Evolutionary conservation across 1,140 invertebrate species (phyloP).

Genomic region (Dryas iulia): DNA sequence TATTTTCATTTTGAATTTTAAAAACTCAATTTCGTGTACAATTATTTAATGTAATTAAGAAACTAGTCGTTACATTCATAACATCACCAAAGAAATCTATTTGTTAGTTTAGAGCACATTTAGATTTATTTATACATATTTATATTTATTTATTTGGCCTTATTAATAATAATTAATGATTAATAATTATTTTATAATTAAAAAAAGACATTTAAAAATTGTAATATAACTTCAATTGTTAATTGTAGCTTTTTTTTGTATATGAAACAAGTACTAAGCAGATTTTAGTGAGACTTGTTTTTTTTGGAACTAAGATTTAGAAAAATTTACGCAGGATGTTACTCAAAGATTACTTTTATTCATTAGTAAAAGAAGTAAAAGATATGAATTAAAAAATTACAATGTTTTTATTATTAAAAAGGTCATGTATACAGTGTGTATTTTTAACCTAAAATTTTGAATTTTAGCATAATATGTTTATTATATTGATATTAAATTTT

Average conservation of each 20-base stretch:
- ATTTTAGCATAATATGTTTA: neutral
- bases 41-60: constrained; percentile 8
- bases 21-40: constrained; percentile 13
- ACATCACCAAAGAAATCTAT: constrained; percentile 24
- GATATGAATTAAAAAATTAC: no score
- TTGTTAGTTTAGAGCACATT: constrained; percentile 11
- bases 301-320: no score
- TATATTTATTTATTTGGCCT: neutral
- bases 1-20: neutral
- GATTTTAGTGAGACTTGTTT: no score
- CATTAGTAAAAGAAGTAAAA: no score
- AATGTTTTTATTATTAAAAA: neutral
- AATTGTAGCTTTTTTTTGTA: no score
- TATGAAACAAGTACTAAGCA: no score
- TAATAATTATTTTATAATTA: no score
- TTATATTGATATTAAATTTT: neutral
- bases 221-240: no score
- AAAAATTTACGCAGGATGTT: no score
- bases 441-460: neutral
- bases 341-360: no score
- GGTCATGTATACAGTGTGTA: neutral
- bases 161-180: neutral
- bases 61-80: constrained; percentile 25
- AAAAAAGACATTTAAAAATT: no score
- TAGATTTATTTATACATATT: neutral